A percentile compares a stretch with the other conserved stretches of the same genome.
phyloP scores from a whole-genome alignment of 2,113 vertebrate genomes.

The Aphelocoma coerulescens region DNA sequence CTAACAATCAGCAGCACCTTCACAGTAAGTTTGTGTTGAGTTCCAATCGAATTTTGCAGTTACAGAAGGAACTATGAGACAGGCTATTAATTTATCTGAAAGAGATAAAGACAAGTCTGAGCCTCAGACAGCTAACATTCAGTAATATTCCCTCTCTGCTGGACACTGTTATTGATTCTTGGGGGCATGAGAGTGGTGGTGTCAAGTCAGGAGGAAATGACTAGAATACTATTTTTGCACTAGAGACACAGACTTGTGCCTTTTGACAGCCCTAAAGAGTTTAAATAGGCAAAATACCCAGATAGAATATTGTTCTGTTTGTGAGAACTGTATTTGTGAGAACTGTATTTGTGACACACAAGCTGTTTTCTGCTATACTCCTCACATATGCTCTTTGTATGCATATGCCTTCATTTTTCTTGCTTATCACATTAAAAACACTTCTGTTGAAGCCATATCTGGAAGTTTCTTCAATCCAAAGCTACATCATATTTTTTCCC shows the following conservation, averaged over 20 bases:
- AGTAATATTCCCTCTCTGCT: not conserved
- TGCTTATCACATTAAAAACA: not conserved
- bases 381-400: not conserved
- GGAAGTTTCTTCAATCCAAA: not conserved
- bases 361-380: not conserved
- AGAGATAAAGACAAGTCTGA: not conserved
- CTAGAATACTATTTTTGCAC: not conserved
- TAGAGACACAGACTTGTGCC: not conserved
- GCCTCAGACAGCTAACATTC: not conserved
- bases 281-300: not conserved
- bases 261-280: not conserved
- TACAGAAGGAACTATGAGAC: not conserved
- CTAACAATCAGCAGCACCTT: not conserved
- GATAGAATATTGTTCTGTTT: not conserved
- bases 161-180: not conserved
- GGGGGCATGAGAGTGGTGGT: not conserved
- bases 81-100: not conserved
- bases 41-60: not conserved
- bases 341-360: not conserved
- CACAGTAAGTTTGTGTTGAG: not conserved
- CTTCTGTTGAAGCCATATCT: not conserved
- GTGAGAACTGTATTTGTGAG: no score
- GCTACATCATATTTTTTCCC: fast-evolving
- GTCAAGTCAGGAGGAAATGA: not conserved
- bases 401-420: not conserved